Evolutionary conservation across 1,140 invertebrate species (phyloP).

Genomic region (Aphelenchoides besseyi): DNA sequence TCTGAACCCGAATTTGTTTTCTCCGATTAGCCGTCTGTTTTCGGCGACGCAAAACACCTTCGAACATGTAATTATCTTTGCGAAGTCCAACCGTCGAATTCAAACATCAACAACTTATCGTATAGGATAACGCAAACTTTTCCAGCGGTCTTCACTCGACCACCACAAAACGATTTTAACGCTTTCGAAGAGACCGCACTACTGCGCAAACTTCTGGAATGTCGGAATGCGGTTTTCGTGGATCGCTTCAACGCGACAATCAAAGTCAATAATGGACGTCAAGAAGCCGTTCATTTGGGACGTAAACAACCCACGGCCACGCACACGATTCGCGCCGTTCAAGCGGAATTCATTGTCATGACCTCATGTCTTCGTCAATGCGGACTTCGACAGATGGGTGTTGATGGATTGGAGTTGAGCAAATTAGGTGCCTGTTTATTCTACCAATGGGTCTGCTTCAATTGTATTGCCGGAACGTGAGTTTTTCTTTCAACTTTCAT

Average conservation of each 20-base stretch:
- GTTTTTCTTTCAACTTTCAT: too few species aligned
- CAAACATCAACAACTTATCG: too few species aligned
- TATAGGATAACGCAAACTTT: too few species aligned
- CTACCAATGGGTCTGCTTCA: slow-evolving; percentile 22
- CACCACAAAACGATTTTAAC: slow-evolving; percentile 12
- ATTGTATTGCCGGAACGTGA: slow-evolving; percentile 10
- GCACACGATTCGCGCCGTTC: slow-evolving; percentile 7
- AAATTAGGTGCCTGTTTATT: slow-evolving; percentile 11
- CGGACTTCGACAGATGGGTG: slow-evolving; percentile 11
- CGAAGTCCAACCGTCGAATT: too few species aligned
- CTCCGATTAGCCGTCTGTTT: too few species aligned
- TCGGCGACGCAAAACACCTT: too few species aligned
- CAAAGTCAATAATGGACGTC: slow-evolving; percentile 19
- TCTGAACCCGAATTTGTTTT: too few species aligned
- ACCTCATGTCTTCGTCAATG: background rate
- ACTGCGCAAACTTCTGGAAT: background rate
- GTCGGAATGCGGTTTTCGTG: slow-evolving; percentile 17
- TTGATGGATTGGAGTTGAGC: background rate
- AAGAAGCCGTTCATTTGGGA: background rate
- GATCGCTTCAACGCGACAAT: slow-evolving; percentile 21
- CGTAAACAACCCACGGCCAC: background rate
- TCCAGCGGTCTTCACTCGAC: slow-evolving; percentile 10
- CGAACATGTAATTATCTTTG: too few species aligned
- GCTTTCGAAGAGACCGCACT: slow-evolving; percentile 10
- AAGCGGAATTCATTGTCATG: slow-evolving; percentile 15